Percentiles rank a stretch among this genome's conserved stretches.
Conservation (phyloP, 2,888 invertebrate genomes). For the Idaea straminata region DNA sequence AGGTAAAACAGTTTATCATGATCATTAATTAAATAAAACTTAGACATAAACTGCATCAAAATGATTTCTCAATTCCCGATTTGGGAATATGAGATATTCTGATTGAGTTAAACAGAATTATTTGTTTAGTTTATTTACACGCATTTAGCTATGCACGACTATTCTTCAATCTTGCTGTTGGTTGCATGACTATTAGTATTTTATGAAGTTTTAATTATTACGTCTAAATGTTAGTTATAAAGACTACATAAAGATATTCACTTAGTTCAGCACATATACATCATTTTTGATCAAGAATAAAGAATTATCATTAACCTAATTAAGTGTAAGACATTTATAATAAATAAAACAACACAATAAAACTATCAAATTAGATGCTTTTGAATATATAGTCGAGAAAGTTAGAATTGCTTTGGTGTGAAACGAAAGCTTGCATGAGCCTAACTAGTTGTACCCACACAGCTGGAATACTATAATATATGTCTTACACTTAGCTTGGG, state of each 20-base stretch:
- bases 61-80: conserved; percentile 48
- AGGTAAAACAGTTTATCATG: conserved; percentile 69
- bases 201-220: conserved; percentile 49
- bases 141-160: conserved; percentile 79
- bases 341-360: conserved; percentile 36
- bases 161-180: conserved; percentile 72
- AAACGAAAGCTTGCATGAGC: conserved; percentile 53
- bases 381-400: conserved; percentile 37
- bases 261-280: conserved; percentile 77
- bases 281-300: conserved; percentile 70
- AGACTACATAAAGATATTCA: conserved; percentile 65
- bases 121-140: conserved; percentile 72
- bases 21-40: conserved; percentile 60
- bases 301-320: conserved; percentile 54
- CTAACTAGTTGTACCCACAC: conserved; percentile 48
- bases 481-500: conserved; percentile 75
- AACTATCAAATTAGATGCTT: conserved; percentile 52
- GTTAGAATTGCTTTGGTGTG: conserved; percentile 52
- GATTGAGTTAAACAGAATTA: conserved; percentile 55
- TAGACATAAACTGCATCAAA: conserved; percentile 55
- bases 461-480: conserved; percentile 36
- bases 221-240: conserved; percentile 71
- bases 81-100: conserved; percentile 54
- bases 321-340: conserved; percentile 67
- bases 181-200: conserved; percentile 72